Percentiles rank a stretch among this genome's conserved stretches.
These are phyloP conservation scores for Bombus pyrosoma DNA, from an alignment of 1,140 invertebrate species.

Conservation along the genomic window DNA sequence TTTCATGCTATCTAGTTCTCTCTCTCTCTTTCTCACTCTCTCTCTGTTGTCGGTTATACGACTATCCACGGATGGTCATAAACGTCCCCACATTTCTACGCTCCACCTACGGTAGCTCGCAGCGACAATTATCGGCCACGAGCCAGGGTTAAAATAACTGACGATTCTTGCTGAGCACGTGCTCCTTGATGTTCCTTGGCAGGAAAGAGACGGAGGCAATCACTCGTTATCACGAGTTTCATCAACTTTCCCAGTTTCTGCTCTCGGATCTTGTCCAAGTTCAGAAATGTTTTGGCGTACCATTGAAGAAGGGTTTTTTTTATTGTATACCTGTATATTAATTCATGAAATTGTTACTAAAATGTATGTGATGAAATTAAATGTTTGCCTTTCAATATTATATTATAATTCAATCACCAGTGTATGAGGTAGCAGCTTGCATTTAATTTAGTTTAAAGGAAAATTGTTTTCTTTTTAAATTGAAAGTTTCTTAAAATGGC, in stretches of 20 bases:
- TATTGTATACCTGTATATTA: background rate
- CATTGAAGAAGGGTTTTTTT: background rate
- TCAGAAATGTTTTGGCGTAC: too few relatives aligned
- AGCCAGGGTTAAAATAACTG: slow-evolving; percentile 30
- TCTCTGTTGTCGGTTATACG: slow-evolving; percentile 43
- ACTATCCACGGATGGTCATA: slow-evolving; percentile 37
- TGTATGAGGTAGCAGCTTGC: too few relatives aligned
- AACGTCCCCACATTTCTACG: slow-evolving; percentile 35
- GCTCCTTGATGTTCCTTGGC: slow-evolving; percentile 1
- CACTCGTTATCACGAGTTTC: slow-evolving; percentile 21
- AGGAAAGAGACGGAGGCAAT: background rate
- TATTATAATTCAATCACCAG: background rate
- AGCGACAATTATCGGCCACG: slow-evolving; percentile 56
- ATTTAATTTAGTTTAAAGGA: too few relatives aligned
- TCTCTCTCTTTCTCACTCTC: background rate
- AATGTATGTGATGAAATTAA: too few relatives aligned
- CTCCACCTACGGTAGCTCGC: slow-evolving; percentile 15
- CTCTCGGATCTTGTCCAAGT: background rate
- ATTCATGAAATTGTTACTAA: background rate
- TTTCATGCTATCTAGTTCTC: background rate
- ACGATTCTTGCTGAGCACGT: slow-evolving; percentile 28
- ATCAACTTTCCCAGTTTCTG: background rate
- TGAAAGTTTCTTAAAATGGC: too few relatives aligned
- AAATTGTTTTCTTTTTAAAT: too few relatives aligned
- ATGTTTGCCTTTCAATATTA: too few relatives aligned